Percentiles rank a stretch among this genome's conserved stretches.
These are phyloP conservation scores for Drosophila falleni DNA, from an alignment of 2,888 invertebrate species.

Conservation along the genomic window DNA sequence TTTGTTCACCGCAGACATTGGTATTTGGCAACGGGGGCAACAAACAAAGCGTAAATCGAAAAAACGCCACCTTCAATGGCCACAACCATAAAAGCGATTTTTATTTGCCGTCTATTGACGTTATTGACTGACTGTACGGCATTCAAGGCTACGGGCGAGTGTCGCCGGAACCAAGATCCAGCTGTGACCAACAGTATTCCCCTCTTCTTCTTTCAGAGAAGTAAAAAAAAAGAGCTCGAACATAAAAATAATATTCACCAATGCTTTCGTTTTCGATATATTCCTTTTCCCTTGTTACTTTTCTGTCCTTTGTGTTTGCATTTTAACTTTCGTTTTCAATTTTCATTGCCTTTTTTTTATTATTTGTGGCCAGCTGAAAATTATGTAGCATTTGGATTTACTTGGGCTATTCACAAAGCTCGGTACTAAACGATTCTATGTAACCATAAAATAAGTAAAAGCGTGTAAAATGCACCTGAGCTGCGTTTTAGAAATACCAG, in stretches of 20 bases:
- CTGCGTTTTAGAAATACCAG: constrained; percentile 40
- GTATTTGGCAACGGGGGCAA: constrained; percentile 38
- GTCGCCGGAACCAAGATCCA: constrained; percentile 30
- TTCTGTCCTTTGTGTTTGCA: constrained; percentile 43
- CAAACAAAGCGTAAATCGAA: constrained; percentile 70
- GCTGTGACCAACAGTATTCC: constrained; percentile 66
- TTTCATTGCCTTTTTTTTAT: constrained; percentile 59
- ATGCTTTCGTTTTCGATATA: constrained; percentile 43
- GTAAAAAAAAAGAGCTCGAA: constrained; percentile 17
- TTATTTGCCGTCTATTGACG: constrained; percentile 80
- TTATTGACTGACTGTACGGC: constrained; percentile 67
- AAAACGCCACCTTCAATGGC: constrained; percentile 43
- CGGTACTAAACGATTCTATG: constrained; percentile 30
- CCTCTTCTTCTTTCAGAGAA: background rate
- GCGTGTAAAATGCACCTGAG: constrained; percentile 74
- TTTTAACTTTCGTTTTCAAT: constrained; percentile 77
- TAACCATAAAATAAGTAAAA: constrained; percentile 53
- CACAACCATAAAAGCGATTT: constrained; percentile 53
- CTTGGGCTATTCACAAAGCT: constrained; percentile 4
- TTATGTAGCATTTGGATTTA: constrained; percentile 52
- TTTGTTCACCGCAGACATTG: constrained; percentile 67
- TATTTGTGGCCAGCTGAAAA: constrained; percentile 57
- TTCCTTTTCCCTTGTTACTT: constrained; percentile 11
- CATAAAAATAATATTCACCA: constrained; percentile 71
- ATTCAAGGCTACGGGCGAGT: constrained; percentile 24